Evolutionary conservation across 2,888 invertebrate genomes (phyloP).

Genomic region (Clostera curtula): DNA sequence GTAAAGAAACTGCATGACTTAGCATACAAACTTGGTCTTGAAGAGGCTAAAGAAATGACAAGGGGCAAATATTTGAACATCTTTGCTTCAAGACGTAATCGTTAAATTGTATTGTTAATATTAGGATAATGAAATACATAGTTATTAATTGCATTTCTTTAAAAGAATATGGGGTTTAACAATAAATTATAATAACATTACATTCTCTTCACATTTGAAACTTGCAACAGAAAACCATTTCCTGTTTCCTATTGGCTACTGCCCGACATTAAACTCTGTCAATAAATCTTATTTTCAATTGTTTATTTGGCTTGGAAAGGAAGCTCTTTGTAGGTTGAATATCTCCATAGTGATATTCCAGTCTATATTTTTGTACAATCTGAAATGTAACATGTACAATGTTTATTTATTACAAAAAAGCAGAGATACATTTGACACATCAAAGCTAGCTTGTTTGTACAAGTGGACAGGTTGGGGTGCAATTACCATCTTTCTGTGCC

Average conservation of each 20-base stretch:
- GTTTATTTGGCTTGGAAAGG: constrained; percentile 75
- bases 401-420: too few species aligned
- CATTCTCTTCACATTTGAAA: constrained; percentile 2
- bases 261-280: constrained; percentile 64
- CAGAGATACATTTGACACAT: too few species aligned
- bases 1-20: constrained; percentile 95
- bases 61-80: constrained; percentile 95
- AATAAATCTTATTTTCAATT: constrained; percentile 78
- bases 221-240: too few species aligned
- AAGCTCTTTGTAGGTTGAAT: constrained; percentile 73
- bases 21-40: constrained; percentile 94
- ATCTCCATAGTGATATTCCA: constrained; percentile 81
- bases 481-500: too few species aligned
- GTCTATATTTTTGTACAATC: constrained; percentile 76
- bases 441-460: too few species aligned
- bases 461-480: too few species aligned
- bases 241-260: too few species aligned
- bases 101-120: constrained; percentile 17
- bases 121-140: constrained; percentile 11
- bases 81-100: constrained; percentile 65
- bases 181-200: too few species aligned
- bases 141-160: too few species aligned
- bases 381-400: constrained; percentile 35
- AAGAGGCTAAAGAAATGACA: constrained; percentile 97
- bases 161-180: too few species aligned